Conservation (phyloP, 2,888 invertebrate genomes). For the Eristalis pertinax region DNA sequence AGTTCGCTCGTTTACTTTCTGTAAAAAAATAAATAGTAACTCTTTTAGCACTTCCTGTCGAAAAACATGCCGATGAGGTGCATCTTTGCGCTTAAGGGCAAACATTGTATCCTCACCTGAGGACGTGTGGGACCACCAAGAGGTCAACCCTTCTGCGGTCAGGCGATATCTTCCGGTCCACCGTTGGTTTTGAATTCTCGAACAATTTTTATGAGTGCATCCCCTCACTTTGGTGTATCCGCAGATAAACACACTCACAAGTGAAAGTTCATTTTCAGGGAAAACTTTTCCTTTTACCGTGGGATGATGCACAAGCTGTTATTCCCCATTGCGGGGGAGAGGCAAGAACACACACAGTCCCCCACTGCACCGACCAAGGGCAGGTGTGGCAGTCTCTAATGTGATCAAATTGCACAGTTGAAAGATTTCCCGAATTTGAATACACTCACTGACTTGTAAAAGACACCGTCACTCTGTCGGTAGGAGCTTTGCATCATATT, state of each 20-base stretch:
- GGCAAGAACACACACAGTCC: background rate
- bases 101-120: background rate
- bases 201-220: background rate
- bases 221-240: background rate
- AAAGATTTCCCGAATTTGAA: constrained; percentile 8
- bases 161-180: background rate
- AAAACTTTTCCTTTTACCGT: background rate
- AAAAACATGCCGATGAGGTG: background rate
- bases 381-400: background rate
- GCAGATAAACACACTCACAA: constrained; percentile 4
- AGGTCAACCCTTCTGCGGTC: background rate
- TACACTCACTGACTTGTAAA: constrained; percentile 19
- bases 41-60: background rate
- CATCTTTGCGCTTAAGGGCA: background rate
- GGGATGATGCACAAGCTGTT: background rate
- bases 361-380: background rate
- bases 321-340: too few relatives aligned
- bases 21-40: background rate
- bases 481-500: constrained; percentile 10
- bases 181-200: background rate
- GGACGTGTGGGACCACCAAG: background rate
- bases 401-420: background rate
- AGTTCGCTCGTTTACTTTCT: too few relatives aligned
- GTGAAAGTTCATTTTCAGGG: background rate
- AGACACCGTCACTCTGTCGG: background rate